Evolutionary conservation across 2,113 vertebrate genomes (phyloP).

Genomic region (Periophthalmodon schlosseri): DNA sequence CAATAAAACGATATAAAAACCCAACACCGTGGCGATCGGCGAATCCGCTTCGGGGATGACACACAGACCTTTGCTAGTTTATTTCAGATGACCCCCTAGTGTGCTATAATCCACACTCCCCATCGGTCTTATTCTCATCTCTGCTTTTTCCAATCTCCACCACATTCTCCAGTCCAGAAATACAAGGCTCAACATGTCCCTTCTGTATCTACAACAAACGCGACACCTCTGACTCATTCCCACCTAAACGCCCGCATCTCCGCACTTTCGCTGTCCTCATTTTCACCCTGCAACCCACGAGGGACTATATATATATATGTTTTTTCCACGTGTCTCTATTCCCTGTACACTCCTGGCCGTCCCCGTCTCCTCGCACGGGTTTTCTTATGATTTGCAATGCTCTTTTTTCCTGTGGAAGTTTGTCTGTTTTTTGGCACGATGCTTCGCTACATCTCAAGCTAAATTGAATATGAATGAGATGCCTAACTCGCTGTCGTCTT

Average conservation of each 20-base stretch:
- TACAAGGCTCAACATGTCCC: constrained; percentile 21
- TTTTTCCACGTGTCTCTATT: not conserved
- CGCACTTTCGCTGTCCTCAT: constrained; percentile 56
- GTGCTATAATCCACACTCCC: not conserved
- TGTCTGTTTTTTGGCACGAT: not conserved
- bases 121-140: not conserved
- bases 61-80: constrained; percentile 54
- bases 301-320: constrained; percentile 2
- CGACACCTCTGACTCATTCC: constrained; percentile 57
- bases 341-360: not conserved
- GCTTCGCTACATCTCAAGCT: constrained; percentile 5
- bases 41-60: not conserved
- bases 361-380: not conserved
- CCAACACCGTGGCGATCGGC: no score
- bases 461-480: constrained; percentile 51
- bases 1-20: no score
- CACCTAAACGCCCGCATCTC: constrained; percentile 43
- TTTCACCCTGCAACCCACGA: constrained; percentile 42
- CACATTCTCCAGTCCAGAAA: constrained; percentile 11
- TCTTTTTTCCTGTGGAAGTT: constrained; percentile 10
- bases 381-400: constrained; percentile 22
- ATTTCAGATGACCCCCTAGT: constrained; percentile 81
- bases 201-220: not conserved
- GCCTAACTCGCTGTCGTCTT: constrained; percentile 32
- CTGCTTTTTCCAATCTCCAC: not conserved